phyloP scores from a whole-genome alignment of 2,113 vertebrate genomes.

The Anoura caudifer region DNA sequence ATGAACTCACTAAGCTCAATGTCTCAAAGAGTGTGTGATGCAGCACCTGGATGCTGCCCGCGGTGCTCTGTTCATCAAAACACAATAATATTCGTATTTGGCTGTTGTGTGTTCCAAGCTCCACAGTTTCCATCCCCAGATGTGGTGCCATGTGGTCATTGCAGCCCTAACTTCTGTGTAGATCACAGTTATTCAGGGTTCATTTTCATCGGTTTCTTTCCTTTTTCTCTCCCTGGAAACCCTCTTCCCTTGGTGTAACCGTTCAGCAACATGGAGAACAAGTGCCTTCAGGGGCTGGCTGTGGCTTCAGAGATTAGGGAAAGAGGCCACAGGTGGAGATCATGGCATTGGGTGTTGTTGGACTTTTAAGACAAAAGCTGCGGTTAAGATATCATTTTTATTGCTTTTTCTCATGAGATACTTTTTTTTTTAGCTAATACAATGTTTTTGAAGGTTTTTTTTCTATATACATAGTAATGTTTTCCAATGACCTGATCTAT shows the following conservation, averaged over 20 bases:
- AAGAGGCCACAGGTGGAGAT: constrained; percentile 77
- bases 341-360: constrained; percentile 74
- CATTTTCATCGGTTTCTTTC: constrained; percentile 75
- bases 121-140: constrained; percentile 70
- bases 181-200: constrained; percentile 78
- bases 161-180: constrained; percentile 74
- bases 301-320: constrained; percentile 77
- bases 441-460: constrained; percentile 79
- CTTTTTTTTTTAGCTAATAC: constrained; percentile 80
- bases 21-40: constrained; percentile 89
- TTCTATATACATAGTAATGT: constrained; percentile 71
- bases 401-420: constrained; percentile 81
- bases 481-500: constrained; percentile 83
- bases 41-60: constrained; percentile 67
- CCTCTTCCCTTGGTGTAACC: constrained; percentile 79
- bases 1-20: constrained; percentile 92
- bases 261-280: constrained; percentile 82
- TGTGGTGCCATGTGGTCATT: constrained; percentile 72
- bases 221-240: constrained; percentile 71
- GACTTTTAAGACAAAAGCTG: constrained; percentile 81
- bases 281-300: constrained; percentile 93
- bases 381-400: constrained; percentile 84
- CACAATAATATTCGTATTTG: constrained; percentile 67
- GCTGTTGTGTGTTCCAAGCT: constrained; percentile 68
- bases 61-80: constrained; percentile 78